Evolutionary conservation across 2,113 vertebrate genomes (phyloP).

Genomic region (Macaca mulatta): DNA sequence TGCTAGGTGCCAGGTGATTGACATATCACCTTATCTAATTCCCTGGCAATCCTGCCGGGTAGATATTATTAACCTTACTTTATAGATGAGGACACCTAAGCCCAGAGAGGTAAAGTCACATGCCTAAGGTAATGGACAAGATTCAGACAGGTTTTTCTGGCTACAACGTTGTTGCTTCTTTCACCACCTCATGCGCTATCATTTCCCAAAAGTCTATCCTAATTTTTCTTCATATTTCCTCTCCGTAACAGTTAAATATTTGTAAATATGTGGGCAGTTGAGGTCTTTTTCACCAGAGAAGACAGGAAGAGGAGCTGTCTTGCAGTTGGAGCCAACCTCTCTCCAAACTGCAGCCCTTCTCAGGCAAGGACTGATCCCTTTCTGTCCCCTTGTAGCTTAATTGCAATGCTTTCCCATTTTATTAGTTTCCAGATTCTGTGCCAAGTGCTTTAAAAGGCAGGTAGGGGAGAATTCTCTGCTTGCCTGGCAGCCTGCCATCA

Average conservation of each 20-base stretch:
- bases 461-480: conserved; percentile 79
- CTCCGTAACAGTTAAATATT: background rate
- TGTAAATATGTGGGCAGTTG: background rate
- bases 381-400: conserved; percentile 79
- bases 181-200: background rate
- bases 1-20: background rate
- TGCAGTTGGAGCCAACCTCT: background rate
- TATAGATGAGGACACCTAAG: background rate
- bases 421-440: conserved; percentile 84
- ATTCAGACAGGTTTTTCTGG: background rate
- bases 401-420: conserved; percentile 82
- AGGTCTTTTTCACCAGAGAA: conserved; percentile 16
- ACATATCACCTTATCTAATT: background rate
- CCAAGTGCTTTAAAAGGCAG: conserved; percentile 84
- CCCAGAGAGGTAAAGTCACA: background rate
- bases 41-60: background rate
- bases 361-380: conserved; percentile 27
- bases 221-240: background rate
- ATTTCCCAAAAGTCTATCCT: background rate
- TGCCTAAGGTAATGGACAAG: background rate
- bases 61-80: background rate
- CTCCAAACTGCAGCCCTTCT: background rate
- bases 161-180: background rate
- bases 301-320: background rate
- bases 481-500: conserved; percentile 77